Conservation (phyloP, 2,797 vertebrate species). For the Leuciscus waleckii region DNA sequence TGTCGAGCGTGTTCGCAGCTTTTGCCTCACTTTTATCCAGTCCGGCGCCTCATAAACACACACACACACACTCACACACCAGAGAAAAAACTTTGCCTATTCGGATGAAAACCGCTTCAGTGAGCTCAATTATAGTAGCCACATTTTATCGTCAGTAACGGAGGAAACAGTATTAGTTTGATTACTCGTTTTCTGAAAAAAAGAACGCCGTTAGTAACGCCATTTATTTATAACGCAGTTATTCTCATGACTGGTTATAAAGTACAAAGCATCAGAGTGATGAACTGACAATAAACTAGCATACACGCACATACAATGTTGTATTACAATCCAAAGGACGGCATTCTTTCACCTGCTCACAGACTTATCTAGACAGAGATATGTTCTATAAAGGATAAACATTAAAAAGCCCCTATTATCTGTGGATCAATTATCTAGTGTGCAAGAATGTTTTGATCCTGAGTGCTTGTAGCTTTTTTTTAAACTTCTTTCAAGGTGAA, state of each 20-base stretch:
- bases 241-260: neutral
- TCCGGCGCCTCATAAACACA: too few species aligned
- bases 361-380: neutral
- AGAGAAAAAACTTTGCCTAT: too few species aligned
- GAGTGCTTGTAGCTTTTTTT: conserved; percentile 2
- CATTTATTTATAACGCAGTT: too few species aligned
- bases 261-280: neutral
- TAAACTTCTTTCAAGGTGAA: conserved; percentile 25
- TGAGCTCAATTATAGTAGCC: too few species aligned
- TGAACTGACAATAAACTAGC: conserved; percentile 4
- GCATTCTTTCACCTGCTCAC: conserved; percentile 3
- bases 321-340: neutral
- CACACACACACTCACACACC: too few species aligned
- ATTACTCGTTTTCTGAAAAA: too few species aligned
- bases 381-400: neutral
- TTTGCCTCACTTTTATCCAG: too few species aligned
- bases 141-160: too few species aligned
- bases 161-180: too few species aligned
- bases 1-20: too few species aligned
- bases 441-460: conserved; percentile 17
- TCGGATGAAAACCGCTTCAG: too few species aligned
- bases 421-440: neutral
- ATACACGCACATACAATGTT: neutral
- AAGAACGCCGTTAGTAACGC: too few species aligned
- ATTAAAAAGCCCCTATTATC: neutral